Percentiles rank a stretch among this genome's conserved stretches.
Evolutionary conservation across 2,797 vertebrate species (phyloP).

Genomic region (Pipistrellus kuhlii): DNA sequence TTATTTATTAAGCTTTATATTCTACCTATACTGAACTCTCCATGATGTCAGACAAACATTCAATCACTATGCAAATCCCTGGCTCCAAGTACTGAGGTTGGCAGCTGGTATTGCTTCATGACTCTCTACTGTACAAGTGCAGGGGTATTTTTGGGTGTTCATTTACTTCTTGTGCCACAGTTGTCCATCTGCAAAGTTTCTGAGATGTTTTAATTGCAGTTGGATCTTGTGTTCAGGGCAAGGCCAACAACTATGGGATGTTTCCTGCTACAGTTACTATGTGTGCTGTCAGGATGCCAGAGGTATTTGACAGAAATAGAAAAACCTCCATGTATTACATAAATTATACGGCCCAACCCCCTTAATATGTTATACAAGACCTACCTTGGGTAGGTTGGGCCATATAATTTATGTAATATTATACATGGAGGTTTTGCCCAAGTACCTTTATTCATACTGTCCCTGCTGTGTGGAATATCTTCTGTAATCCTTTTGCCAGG

Average conservation of each 20-base stretch:
- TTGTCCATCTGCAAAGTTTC: neutral
- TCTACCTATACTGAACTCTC: neutral
- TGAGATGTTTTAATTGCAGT: neutral
- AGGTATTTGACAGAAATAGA: neutral
- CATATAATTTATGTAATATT: too few relatives aligned
- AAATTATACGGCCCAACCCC: neutral
- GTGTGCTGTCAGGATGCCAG: neutral
- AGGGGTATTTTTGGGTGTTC: neutral
- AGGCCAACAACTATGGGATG: neutral
- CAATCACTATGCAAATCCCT: neutral
- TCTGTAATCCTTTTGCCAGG: neutral
- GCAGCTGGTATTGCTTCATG: neutral
- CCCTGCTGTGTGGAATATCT: neutral
- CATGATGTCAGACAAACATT: neutral
- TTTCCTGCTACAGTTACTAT: neutral
- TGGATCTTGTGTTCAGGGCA: neutral
- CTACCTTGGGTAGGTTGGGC: neutral
- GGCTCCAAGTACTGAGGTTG: neutral
- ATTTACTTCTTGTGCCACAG: neutral
- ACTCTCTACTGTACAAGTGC: too few relatives aligned
- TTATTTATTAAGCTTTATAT: neutral
- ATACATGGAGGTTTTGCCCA: neutral
- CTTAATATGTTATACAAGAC: neutral
- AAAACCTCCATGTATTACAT: neutral
- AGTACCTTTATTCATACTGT: neutral